Conservation (phyloP, 2,113 vertebrate species). For the Furnarius figulus region DNA sequence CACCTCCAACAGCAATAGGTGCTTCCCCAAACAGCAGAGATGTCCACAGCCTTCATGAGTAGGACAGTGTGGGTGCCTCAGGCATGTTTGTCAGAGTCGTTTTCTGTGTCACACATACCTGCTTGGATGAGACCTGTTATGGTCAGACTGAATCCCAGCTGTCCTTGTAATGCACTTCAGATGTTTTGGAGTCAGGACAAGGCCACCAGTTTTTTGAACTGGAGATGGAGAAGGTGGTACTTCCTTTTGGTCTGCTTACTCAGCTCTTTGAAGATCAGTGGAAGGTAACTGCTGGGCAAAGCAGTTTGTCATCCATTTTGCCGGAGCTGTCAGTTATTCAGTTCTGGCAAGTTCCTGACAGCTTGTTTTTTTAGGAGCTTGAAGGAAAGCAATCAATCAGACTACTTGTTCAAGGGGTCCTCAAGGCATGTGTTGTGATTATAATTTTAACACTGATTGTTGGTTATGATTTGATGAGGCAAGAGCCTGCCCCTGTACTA, state of each 20-base stretch:
- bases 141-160: background rate
- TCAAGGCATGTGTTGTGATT: background rate
- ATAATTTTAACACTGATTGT: background rate
- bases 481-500: background rate
- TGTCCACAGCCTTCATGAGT: accelerated
- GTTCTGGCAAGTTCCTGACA: background rate
- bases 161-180: background rate
- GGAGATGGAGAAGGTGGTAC: background rate
- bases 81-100: background rate
- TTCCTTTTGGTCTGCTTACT: background rate
- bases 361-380: background rate
- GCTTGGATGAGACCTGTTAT: background rate
- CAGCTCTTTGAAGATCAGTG: background rate
- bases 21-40: background rate
- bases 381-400: background rate
- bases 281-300: background rate
- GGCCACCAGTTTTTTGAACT: background rate
- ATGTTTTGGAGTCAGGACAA: background rate
- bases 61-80: background rate
- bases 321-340: background rate
- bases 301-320: background rate
- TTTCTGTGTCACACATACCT: background rate
- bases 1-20: background rate
- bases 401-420: background rate
- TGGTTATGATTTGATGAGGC: background rate